phyloP scores from a whole-genome alignment of 2,888 invertebrate species.

The Pristionchus mayeri region DNA sequence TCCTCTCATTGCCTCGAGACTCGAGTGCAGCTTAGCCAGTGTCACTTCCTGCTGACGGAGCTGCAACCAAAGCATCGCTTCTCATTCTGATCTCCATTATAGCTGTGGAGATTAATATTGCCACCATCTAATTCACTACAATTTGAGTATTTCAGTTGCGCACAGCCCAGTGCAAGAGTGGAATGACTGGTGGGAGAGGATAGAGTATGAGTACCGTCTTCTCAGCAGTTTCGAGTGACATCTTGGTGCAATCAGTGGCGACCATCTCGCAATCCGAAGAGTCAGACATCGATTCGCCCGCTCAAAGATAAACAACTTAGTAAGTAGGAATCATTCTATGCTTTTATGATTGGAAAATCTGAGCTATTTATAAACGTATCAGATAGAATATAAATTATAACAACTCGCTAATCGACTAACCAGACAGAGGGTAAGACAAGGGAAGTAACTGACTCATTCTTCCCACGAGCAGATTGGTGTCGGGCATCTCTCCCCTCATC shows the following conservation, averaged over 20 bases:
- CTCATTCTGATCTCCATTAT: not conserved
- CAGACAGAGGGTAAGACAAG: no score
- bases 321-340: not conserved
- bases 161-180: no score
- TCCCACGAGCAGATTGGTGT: slow-evolving; percentile 32
- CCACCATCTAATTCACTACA: not conserved
- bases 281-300: slow-evolving; percentile 42
- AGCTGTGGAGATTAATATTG: not conserved
- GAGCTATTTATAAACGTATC: no score
- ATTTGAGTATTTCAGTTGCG: no score
- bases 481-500: slow-evolving; percentile 44
- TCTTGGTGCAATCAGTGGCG: slow-evolving; percentile 32
- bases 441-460: not conserved
- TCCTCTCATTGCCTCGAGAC: slow-evolving; percentile 26
- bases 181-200: no score
- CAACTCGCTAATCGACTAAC: no score
- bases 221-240: slow-evolving; percentile 38
- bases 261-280: slow-evolving; percentile 48
- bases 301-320: no score
- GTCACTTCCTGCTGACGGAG: slow-evolving; percentile 23
- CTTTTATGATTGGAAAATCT: no score
- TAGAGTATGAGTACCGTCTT: no score
- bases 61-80: not conserved
- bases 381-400: no score
- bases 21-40: slow-evolving; percentile 16